Evolutionary conservation across 2,888 invertebrate species (phyloP), one percentile per base, ranked within the genome.

Genomic region (Linnaemya vulpina): DNA sequence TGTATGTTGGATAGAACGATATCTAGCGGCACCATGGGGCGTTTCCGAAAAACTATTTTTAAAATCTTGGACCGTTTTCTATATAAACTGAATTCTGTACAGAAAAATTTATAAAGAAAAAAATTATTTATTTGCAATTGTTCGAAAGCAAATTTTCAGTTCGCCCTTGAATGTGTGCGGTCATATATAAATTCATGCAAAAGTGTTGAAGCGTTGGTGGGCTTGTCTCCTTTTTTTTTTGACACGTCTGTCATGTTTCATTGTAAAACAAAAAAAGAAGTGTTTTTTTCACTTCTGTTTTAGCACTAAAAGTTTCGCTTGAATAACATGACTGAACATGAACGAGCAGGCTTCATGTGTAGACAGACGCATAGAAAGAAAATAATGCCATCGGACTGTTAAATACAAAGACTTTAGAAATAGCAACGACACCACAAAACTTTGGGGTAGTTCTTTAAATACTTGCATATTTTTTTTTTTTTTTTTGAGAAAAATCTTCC

Each of bases 281-380:
- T 51, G 15, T 35, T 30, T 30, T 30, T 30, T 30, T 30, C 5
- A 3, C 5, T 30, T 30, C 5, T 30, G 2, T 30, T 49, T 5
- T 30, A 35, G 8, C n/a, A 40, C 43, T 13, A 46, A 70, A 7
- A 55, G 11, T 55, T 55, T 55, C 20, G 11, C 38, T 70, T 55
- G 2, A 55, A 3, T 30, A 46, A 73, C 74, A 51, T 40, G 53
- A 17, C 40, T 63, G 63, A 38, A 40, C 51, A 63, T 53, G 63
- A 51, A 63, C 51, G 4, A 53, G 13, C 9, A 63, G 25, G 63
- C 3, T 3, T 35, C 15, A 38, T 38, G 3, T 38, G n/a, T 11
- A 62, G 22, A 74, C 38, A 62, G n/a, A 51, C 20, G 15, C 17
- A 40, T 51, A 40, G 4, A 40, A 63, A 25, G 9, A 63, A 62